Base-by-base conservation (phyloP, 2,797 vertebrate genomes). In the Alectoris magna region DNA sequence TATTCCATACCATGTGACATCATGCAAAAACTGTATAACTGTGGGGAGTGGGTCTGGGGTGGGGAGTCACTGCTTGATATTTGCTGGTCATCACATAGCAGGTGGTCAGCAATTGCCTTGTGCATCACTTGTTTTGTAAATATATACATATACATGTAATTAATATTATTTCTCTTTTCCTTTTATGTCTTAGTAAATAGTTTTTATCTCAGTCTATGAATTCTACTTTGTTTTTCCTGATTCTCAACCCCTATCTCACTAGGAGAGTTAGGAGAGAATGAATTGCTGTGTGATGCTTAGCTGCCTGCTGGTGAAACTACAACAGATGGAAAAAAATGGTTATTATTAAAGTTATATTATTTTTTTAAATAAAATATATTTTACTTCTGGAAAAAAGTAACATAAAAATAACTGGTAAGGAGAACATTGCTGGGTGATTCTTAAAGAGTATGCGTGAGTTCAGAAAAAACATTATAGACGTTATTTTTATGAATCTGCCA, bases 351-450 rank as follows among this genome's bases (percentile, higher is more conserved):
- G 29, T 43, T 0, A 4, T 60, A 41, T n/a, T 76, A 64, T 84
- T 92, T 90, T 88, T 78, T 73, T 5, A 59, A 59, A 43, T 67
- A 38, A 82, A 74, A 69, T 38, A 26, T 15, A 70, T 44, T 51
- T 63, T 29, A 58, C 53, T 94, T 95, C 59, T 82, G 56, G 74
- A 74, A 88, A 80, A 86, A n/a, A 12, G 53, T 86, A 24, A 21
- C 26, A 51, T 34, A 58, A 77, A 82, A 90, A 66, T 59, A 81
- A 56, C 38, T 55, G 70, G 59, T 49, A 87, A 71, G n/a, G 13
- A 79, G 68, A 78, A 90, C 76, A 79, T 79, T 84, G 19, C 48
- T 76, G 68, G 36, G 82, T 95, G 78, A 82, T 66, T 73, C 87
- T 91, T 88, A 55, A 72, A 74, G 39, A 44, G 21, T 29, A 81